Evolutionary conservation across 2,113 vertebrate species (phyloP), one percentile per base, ranked within the genome.

Genomic region (Pseudorasbora parva): DNA sequence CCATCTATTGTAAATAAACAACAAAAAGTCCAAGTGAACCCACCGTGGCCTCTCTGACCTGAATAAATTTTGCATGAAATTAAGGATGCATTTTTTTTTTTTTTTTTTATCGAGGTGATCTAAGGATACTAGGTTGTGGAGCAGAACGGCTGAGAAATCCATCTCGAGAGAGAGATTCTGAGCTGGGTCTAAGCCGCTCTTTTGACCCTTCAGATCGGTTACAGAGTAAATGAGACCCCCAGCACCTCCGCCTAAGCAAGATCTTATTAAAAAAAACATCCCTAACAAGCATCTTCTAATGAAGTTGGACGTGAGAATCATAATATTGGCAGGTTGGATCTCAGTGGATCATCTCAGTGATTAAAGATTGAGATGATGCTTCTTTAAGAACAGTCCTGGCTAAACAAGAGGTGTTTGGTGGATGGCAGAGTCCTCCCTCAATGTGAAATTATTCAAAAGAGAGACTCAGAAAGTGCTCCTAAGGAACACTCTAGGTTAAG

Each of bases 131-230:
- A 12, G 33, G 11, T 19, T 57, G 51, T 57, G 30, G 27, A 75
- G 73, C 17, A 74, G 59, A 72, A 51, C 62, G 47, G 19, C 17
- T 72, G 47, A 49, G 5, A 69, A 79, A 68, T 66, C 79, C 49
- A 37, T n/a, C n/a, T 37, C 59, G 11, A 8, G 51, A 76, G 69
- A 45, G 60, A 49, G n/a, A n/a, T n/a, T n/a, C 74, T 62, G 59
- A 80, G 80, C 75, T 83, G 86, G 68, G 30, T 49, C 68, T 74
- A 25, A 47, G 77, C 2, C 68, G 69, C 21, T 17, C 82, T 78
- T 64, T 8, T 73, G 57, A 25, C 33, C 75, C 33, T 66, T 74
- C 27, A 79, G 45, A 60, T 37, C 14, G 8, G 23, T 85, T n/a
- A 47, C 14, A n/a, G 54, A 57, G 51, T 54, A 82, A 81, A 59